Evolutionary conservation across 2,888 invertebrate species (phyloP).

Genomic region (Palloptera scutellata): DNA sequence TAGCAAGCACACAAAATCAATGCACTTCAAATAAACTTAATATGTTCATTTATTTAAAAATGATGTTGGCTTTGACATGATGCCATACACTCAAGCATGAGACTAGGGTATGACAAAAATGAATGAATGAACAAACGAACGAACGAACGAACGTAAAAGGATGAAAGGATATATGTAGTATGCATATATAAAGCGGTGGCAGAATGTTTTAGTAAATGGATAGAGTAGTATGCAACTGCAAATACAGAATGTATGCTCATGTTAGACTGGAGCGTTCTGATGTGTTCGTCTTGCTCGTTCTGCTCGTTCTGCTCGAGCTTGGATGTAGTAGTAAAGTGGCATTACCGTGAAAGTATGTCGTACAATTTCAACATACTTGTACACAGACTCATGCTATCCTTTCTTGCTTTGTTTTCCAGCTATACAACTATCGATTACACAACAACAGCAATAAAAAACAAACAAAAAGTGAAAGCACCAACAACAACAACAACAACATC

Average conservation of each 20-base stretch:
- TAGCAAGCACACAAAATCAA: slow-evolving; percentile 17
- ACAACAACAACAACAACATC: slow-evolving; percentile 12
- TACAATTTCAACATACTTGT: too few relatives aligned
- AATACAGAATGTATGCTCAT: too few relatives aligned
- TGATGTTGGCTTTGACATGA: slow-evolving; percentile 27
- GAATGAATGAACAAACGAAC: background rate
- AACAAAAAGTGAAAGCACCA: background rate
- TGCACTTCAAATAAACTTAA: slow-evolving; percentile 37
- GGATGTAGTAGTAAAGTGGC: background rate
- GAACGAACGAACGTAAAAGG: background rate
- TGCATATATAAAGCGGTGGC: background rate
- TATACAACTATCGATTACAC: slow-evolving; percentile 17
- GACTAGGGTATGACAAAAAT: slow-evolving; percentile 5
- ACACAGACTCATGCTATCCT: too few relatives aligned
- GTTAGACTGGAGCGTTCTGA: too few relatives aligned
- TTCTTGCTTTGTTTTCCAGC: too few relatives aligned
- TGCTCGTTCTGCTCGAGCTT: background rate
- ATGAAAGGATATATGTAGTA: background rate
- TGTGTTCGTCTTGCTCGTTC: too few relatives aligned
- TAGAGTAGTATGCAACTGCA: too few relatives aligned
- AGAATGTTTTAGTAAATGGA: too few relatives aligned
- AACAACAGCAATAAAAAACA: background rate
- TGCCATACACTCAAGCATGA: slow-evolving; percentile 15
- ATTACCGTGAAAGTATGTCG: background rate
- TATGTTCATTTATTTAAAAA: slow-evolving; percentile 42